Conservation (phyloP, 2,113 vertebrate genomes). For the Boulengeromyrus knoepffleri region DNA sequence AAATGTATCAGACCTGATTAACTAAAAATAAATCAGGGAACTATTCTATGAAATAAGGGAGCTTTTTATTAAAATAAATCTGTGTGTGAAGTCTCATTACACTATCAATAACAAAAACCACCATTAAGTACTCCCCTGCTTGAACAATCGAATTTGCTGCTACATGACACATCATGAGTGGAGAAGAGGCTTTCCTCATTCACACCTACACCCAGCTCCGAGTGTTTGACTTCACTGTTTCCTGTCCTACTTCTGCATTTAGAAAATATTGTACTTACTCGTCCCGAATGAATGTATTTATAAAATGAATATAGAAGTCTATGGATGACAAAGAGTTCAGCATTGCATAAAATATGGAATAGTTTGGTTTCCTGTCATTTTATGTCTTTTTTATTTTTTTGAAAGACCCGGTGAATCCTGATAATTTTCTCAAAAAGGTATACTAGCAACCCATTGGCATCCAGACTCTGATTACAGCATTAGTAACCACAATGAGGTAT, state of each 20-base stretch:
- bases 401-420: conserved; percentile 21
- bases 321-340: neutral
- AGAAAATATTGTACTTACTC: neutral
- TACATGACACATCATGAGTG: conserved; percentile 40
- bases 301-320: neutral
- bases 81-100: conserved; percentile 21
- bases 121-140: conserved; percentile 69
- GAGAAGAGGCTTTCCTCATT: neutral
- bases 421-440: conserved; percentile 53
- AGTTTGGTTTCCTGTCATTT: neutral
- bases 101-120: conserved; percentile 39
- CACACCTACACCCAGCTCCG: conserved; percentile 35
- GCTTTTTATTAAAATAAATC: neutral
- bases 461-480: conserved; percentile 56
- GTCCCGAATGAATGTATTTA: neutral
- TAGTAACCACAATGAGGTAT: conserved; percentile 68
- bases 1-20: neutral
- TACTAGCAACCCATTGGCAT: conserved; percentile 52
- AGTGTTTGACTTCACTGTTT: conserved; percentile 26
- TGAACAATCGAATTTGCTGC: conserved; percentile 60
- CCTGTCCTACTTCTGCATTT: neutral
- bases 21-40: neutral
- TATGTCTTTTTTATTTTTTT: neutral
- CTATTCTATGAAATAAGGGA: neutral
- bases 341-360: neutral